Percentiles rank a stretch among this genome's conserved stretches.
Evolutionary conservation across 2,888 invertebrate species (phyloP).

Genomic region (Stictocephala bisonia): DNA sequence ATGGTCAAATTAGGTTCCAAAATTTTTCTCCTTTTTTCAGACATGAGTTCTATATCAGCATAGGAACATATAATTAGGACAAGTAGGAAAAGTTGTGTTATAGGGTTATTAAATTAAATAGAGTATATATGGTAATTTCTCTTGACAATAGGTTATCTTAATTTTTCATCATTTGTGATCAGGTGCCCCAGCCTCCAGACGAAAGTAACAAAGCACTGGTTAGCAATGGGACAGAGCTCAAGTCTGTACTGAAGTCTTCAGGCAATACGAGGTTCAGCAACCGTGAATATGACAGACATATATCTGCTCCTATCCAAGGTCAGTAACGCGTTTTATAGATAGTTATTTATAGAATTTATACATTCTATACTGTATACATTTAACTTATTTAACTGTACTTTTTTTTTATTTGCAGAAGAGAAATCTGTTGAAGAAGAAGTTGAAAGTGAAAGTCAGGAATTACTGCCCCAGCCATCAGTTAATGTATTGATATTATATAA

Average conservation of each 20-base stretch:
- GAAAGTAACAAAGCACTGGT: slow-evolving; percentile 31
- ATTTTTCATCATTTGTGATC: not conserved
- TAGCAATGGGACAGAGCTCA: slow-evolving; percentile 64
- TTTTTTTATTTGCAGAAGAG: not conserved
- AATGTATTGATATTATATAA: too few species aligned
- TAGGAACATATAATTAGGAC: too few species aligned
- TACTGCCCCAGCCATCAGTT: too few species aligned
- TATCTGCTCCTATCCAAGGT: slow-evolving; percentile 18
- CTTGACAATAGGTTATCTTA: too few species aligned
- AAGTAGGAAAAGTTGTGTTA: too few species aligned
- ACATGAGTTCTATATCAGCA: too few species aligned
- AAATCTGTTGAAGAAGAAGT: slow-evolving; percentile 4
- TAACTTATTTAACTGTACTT: not conserved
- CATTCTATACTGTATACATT: too few species aligned
- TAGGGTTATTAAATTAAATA: too few species aligned
- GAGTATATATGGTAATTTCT: too few species aligned
- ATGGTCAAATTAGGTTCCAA: too few species aligned
- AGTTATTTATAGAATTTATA: not conserved
- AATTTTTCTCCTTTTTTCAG: too few species aligned
- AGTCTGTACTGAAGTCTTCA: slow-evolving; percentile 59
- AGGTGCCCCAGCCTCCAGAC: slow-evolving; percentile 40
- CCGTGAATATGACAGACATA: slow-evolving; percentile 31
- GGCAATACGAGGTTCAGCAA: slow-evolving; percentile 50
- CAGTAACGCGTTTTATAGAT: slow-evolving; percentile 57
- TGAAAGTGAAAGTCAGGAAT: not conserved